phyloP scores from a whole-genome alignment of 92 coral and sea anemone species.

The Actinostola sp. region DNA sequence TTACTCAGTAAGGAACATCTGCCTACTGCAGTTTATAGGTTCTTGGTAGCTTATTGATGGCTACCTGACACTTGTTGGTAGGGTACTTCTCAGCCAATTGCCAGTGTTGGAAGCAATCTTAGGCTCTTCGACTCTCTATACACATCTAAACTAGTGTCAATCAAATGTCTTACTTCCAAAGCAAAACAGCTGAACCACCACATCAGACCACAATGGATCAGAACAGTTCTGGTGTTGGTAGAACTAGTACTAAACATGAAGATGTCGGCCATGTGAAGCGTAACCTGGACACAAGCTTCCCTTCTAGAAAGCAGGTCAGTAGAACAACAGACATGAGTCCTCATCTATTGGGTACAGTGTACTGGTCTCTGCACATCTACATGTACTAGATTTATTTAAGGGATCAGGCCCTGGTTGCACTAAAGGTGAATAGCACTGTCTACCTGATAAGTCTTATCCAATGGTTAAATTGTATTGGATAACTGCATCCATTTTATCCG shows the following conservation, averaged over 20 bases:
- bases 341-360: neutral
- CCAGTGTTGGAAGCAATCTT: too few relatives aligned
- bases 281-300: conserved; percentile 61
- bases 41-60: too few relatives aligned
- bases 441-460: too few relatives aligned
- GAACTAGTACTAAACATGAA: neutral
- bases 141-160: neutral
- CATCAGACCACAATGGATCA: neutral
- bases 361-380: too few relatives aligned
- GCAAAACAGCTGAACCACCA: conserved; percentile 13
- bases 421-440: too few relatives aligned
- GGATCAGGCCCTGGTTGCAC: too few relatives aligned
- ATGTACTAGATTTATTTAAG: too few relatives aligned
- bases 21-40: too few relatives aligned
- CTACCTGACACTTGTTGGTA: too few relatives aligned
- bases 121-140: too few relatives aligned
- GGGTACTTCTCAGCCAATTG: too few relatives aligned
- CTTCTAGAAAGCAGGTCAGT: conserved; percentile 50
- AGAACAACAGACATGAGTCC: neutral
- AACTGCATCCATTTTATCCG: neutral
- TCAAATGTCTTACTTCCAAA: neutral
- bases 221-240: conserved; percentile 3
- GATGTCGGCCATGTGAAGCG: conserved; percentile 44
- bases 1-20: too few relatives aligned
- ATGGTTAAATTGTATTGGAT: neutral